phyloP scores from a whole-genome alignment of 1,140 invertebrate genomes.

The Lordiphosa mommai region DNA sequence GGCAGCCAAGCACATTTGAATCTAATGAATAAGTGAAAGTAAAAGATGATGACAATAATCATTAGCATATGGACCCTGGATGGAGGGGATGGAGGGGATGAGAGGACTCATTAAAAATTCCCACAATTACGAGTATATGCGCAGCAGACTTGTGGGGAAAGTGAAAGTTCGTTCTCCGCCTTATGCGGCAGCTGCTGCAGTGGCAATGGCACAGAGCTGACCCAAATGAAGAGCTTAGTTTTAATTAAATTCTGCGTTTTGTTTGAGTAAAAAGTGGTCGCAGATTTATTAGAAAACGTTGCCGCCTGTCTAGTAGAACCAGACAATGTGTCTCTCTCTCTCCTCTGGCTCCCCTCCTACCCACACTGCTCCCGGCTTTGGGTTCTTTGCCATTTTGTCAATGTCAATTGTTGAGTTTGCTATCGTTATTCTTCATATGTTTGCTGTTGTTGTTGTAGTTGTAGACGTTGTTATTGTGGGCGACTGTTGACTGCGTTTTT shows the following conservation, averaged over 20 bases:
- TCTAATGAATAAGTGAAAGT: slow-evolving; percentile 40
- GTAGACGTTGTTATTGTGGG: slow-evolving; percentile 1
- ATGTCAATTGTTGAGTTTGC: slow-evolving; percentile 39
- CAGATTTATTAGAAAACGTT: slow-evolving; percentile 43
- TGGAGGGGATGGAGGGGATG: neutral
- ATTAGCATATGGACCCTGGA: slow-evolving; percentile 36
- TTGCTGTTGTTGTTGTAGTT: neutral
- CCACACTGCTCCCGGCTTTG: neutral
- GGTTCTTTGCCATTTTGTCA: slow-evolving; percentile 31
- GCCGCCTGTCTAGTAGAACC: slow-evolving; percentile 3
- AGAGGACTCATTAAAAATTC: slow-evolving; percentile 32
- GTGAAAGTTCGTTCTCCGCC: slow-evolving; percentile 16
- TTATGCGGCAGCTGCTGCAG: neutral
- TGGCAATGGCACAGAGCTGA: slow-evolving; percentile 12
- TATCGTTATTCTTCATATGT: slow-evolving; percentile 47
- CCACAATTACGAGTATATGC: slow-evolving; percentile 23
- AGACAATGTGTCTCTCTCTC: neutral
- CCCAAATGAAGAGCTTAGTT: slow-evolving; percentile 54
- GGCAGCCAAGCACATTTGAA: slow-evolving; percentile 38
- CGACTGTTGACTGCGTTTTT: slow-evolving; percentile 11
- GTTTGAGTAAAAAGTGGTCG: slow-evolving; percentile 18
- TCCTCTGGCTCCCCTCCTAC: neutral
- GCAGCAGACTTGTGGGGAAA: neutral
- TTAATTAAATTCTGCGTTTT: slow-evolving; percentile 53
- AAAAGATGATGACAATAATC: slow-evolving; percentile 48